phyloP scores from a whole-genome alignment of 2,113 vertebrate species.

The Henicopernis longicauda region DNA sequence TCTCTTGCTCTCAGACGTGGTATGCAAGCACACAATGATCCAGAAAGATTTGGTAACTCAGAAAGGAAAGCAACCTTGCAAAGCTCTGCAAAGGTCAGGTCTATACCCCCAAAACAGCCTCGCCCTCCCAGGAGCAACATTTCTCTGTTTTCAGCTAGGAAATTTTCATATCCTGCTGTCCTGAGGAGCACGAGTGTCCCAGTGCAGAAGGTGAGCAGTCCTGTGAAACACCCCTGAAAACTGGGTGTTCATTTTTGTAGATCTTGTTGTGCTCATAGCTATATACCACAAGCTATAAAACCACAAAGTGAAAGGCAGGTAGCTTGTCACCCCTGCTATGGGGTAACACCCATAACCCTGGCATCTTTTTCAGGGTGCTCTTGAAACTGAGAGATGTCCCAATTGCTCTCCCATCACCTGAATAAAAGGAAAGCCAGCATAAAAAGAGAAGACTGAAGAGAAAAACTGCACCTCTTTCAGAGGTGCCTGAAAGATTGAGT shows the following conservation, averaged over 20 bases:
- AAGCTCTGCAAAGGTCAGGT: neutral
- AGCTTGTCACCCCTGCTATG: neutral
- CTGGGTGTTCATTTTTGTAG: neutral
- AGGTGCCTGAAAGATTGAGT: neutral
- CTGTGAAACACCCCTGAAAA: neutral
- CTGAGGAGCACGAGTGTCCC: neutral
- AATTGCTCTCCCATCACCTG: neutral
- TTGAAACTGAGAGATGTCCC: neutral
- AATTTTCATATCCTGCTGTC: neutral
- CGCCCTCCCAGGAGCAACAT: neutral
- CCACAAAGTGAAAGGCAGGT: neutral
- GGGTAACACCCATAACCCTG: neutral
- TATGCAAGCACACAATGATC: neutral
- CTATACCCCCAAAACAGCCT: neutral
- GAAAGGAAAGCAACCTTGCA: neutral
- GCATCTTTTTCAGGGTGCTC: neutral
- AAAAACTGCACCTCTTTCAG: neutral
- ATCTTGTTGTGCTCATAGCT: neutral
- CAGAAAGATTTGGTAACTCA: neutral
- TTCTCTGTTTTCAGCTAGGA: neutral
- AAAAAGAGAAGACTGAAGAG: neutral
- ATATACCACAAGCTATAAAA: neutral
- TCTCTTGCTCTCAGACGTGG: neutral
- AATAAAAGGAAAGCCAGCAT: neutral
- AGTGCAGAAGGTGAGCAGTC: neutral